A percentile compares a stretch with the other conserved stretches of the same genome.
phyloP scores from a whole-genome alignment of 2,888 invertebrate species.

The Latrodectus elegans region DNA sequence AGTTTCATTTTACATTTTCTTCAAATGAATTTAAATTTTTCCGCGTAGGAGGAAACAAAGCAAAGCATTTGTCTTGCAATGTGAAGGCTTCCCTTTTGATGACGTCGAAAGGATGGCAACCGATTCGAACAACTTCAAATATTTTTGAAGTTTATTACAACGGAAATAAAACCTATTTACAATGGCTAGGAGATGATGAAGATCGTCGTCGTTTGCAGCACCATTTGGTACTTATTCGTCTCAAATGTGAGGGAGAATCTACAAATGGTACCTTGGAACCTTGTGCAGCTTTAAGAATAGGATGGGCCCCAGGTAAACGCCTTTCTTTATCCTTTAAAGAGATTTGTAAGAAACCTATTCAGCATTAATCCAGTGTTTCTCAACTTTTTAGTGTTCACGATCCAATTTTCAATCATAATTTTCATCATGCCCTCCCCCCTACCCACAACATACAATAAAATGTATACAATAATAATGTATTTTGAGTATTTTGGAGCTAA shows the following conservation, averaged over 20 bases:
- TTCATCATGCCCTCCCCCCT: no score
- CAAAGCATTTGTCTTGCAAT: slow-evolving; percentile 47
- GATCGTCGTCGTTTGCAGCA: slow-evolving; percentile 86
- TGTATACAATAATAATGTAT: no score
- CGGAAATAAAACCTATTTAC: slow-evolving; percentile 80
- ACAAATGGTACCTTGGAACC: slow-evolving; percentile 47
- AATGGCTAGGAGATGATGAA: slow-evolving; percentile 90
- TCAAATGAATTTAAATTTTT: no score
- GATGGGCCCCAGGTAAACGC: slow-evolving; percentile 66
- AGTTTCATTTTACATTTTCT: no score
- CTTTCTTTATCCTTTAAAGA: background rate
- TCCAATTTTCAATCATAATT: no score
- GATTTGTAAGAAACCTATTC: background rate
- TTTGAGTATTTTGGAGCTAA: no score
- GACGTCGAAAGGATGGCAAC: slow-evolving; percentile 58
- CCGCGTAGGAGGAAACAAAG: no score
- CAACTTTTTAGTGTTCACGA: no score
- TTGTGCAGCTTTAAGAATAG: slow-evolving; percentile 67
- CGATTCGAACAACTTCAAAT: slow-evolving; percentile 29
- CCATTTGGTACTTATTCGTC: slow-evolving; percentile 85
- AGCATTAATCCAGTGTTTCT: no score
- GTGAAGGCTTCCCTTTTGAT: slow-evolving; percentile 55
- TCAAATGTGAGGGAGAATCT: slow-evolving; percentile 83
- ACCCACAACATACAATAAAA: no score
- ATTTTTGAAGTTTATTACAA: slow-evolving; percentile 59